These are phyloP conservation scores for Rousettus leschenaultii DNA, from an alignment of 2,113 vertebrate species.

Conservation along the genomic window DNA sequence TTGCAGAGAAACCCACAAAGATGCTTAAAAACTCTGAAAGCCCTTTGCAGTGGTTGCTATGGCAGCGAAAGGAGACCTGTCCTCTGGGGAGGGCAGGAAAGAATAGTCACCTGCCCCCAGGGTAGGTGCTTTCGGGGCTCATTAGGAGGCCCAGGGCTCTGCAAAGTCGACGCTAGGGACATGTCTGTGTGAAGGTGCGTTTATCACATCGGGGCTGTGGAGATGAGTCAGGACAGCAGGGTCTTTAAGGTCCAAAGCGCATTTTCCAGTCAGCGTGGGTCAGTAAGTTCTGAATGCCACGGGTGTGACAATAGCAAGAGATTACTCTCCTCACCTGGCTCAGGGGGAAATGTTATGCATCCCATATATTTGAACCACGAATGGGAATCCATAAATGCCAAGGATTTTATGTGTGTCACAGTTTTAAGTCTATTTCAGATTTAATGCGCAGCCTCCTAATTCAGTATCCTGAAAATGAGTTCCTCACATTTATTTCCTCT, in stretches of 20 bases:
- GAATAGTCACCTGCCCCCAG: background rate
- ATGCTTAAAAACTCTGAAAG: slow-evolving; percentile 10
- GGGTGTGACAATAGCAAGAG: background rate
- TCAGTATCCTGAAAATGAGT: background rate
- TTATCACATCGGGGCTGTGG: background rate
- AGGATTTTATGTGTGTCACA: background rate
- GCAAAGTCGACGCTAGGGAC: background rate
- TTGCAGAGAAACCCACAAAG: background rate
- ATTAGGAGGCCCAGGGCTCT: background rate
- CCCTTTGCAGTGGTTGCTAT: slow-evolving; percentile 29
- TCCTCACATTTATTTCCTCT: background rate
- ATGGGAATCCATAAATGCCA: slow-evolving; percentile 32
- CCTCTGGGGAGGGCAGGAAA: background rate
- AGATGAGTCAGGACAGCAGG: background rate
- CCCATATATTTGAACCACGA: background rate
- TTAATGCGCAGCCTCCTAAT: background rate
- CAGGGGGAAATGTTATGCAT: background rate
- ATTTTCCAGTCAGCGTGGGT: background rate
- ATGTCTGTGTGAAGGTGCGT: background rate
- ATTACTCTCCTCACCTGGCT: background rate
- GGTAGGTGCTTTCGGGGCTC: slow-evolving; percentile 1
- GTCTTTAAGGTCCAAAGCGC: background rate
- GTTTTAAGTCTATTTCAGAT: background rate
- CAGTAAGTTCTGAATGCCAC: background rate
- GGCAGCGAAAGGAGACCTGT: background rate